Base-by-base conservation (phyloP, 2,797 vertebrate species). In the Sorex maritimensis region DNA sequence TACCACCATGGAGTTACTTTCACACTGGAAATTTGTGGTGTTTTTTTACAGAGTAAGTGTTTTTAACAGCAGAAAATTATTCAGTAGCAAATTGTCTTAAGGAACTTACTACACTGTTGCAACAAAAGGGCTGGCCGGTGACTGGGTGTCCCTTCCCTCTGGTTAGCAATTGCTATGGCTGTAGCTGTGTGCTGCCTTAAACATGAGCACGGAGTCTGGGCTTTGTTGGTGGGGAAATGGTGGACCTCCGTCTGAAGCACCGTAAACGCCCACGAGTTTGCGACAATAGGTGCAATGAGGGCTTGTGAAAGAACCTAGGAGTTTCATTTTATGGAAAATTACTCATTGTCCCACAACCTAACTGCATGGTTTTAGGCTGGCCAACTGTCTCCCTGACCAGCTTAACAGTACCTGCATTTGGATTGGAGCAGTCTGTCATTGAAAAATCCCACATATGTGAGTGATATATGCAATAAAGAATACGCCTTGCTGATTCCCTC, bases 1-100 rank as follows among this genome's bases (percentile, higher is more conserved):
- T 98, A 97, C 87, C 94, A 94, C 96, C 93, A 12, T 92, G 92
- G 87, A 85, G 34, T 97, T 96, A 95, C 96, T 98, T 97, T 98
- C 97, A 97, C 96, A 96, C 96, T 98, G 97, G 97, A 96, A 96
- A 93, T 95, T 71, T 96, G 95, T 91, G 52, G 87, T 97, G 87
- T 94, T 96, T 96, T 97, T 92, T 94, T 97, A 96, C 94, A 97
- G 92, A 97, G 90, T 83, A 96, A 98, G 94, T 68, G 96, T 97
- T 95, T 96, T 95, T 93, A 61, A 96, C 96, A 97, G 94, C 94
- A 96, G 94, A 95, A 95, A 92, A 93, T 26, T 73, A 93, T 87
- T 97, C 97, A 87, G 82, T 95, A 97, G 94, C 93, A 94, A 94
- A 95, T 92, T 34, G 77, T 96, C 26, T 88, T 91, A 91, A 91